Evolutionary conservation across 2,888 invertebrate genomes (phyloP).

Genomic region (Pycnomerus fuliginosus): DNA sequence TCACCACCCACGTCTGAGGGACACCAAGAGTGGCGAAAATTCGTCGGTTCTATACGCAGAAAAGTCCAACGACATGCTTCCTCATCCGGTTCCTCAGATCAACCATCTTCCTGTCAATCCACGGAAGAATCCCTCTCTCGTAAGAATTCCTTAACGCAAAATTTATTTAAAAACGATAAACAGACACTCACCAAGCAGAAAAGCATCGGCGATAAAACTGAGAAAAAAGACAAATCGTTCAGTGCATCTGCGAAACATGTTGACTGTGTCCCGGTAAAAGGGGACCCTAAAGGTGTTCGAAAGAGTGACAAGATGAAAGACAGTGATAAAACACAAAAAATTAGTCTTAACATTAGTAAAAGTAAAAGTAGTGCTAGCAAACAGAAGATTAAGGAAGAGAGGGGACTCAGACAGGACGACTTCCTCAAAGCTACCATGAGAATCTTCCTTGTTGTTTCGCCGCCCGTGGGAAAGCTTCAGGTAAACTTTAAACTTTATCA

Average conservation of each 20-base stretch:
- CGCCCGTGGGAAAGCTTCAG: slow-evolving; percentile 63
- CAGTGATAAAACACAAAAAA: slow-evolving; percentile 41
- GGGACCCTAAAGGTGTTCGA: slow-evolving; percentile 47
- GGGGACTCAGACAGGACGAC: slow-evolving; percentile 60
- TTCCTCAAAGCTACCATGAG: slow-evolving; percentile 73
- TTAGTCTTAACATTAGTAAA: slow-evolving; percentile 43
- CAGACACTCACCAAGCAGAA: slow-evolving; percentile 46
- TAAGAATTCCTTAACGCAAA: slow-evolving; percentile 52
- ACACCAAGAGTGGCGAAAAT: slow-evolving; percentile 51
- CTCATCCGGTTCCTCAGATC: slow-evolving; percentile 29
- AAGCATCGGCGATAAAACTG: slow-evolving; percentile 41
- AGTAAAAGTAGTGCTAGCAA: slow-evolving; percentile 25
- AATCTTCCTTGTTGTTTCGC: slow-evolving; percentile 72
- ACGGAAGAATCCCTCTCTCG: slow-evolving; percentile 43
- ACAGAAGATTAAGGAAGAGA: slow-evolving; percentile 23
- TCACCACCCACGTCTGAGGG: slow-evolving; percentile 28
- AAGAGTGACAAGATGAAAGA: slow-evolving; percentile 47
- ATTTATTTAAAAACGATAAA: slow-evolving; percentile 38
- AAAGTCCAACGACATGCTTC: slow-evolving; percentile 52
- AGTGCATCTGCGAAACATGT: slow-evolving; percentile 42
- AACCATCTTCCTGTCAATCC: slow-evolving; percentile 29
- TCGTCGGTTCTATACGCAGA: slow-evolving; percentile 53
- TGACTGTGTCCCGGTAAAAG: slow-evolving; percentile 33
- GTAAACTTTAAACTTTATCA: too few relatives aligned
- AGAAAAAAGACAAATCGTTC: slow-evolving; percentile 43